Evolutionary conservation across 2,888 invertebrate species (phyloP).

Genomic region (Liopterus haemorrhoidalis): DNA sequence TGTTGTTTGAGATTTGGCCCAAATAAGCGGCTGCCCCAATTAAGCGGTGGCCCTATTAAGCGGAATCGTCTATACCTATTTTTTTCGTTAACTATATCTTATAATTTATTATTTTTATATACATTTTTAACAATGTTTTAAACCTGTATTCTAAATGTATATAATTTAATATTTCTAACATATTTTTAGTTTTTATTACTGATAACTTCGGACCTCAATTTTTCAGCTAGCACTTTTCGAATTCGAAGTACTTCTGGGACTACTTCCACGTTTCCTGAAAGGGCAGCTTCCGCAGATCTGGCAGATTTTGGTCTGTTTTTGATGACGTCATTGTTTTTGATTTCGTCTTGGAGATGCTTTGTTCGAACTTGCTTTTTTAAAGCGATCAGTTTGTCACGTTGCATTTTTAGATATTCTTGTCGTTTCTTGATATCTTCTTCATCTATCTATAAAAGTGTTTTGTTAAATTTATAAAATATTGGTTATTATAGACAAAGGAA

Average conservation of each 20-base stretch:
- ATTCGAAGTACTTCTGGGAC: slow-evolving; percentile 64
- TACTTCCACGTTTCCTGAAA: slow-evolving; percentile 45
- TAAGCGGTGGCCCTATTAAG: no score
- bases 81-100: no score
- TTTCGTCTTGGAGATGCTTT: slow-evolving; percentile 64
- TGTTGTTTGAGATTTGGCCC: no score
- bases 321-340: slow-evolving; percentile 45
- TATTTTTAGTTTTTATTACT: slow-evolving; percentile 48
- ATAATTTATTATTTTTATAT: no score
- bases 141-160: no score
- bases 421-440: slow-evolving; percentile 66
- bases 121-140: no score
- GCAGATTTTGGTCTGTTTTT: slow-evolving; percentile 64
- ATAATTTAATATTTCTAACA: no score
- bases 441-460: slow-evolving; percentile 43
- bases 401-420: slow-evolving; percentile 79
- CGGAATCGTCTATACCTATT: no score
- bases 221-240: slow-evolving; percentile 75
- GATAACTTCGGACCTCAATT: slow-evolving; percentile 81
- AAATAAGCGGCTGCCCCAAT: no score
- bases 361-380: slow-evolving; percentile 84
- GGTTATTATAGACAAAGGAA: not conserved
- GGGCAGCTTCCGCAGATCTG: slow-evolving; percentile 62
- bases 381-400: slow-evolving; percentile 84
- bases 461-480: not conserved